These are phyloP conservation scores for Carassius carassius DNA, from an alignment of 2,113 vertebrate species.

Conservation along the genomic window DNA sequence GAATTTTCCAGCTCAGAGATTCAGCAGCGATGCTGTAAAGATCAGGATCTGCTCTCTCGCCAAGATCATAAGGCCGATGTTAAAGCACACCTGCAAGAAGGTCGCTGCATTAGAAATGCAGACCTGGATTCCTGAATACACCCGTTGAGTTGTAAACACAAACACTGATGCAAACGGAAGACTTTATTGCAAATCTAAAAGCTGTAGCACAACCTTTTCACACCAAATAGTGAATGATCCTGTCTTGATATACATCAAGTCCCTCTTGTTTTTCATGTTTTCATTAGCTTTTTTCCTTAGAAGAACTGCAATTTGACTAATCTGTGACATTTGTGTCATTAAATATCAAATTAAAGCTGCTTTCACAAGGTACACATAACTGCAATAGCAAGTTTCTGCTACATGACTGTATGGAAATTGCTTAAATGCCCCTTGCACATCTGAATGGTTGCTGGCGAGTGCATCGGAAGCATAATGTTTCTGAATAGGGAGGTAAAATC, in stretches of 20 bases:
- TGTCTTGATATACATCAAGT: not conserved
- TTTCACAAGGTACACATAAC: not conserved
- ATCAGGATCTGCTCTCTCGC: not conserved
- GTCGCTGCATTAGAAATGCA: not conserved
- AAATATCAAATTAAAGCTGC: not conserved
- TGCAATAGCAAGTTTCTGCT: not conserved
- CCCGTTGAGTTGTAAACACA: not conserved
- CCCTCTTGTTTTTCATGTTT: not conserved
- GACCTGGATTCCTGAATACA: not conserved
- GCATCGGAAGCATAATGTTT: not conserved
- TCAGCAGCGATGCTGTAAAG: not conserved
- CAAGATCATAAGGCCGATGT: slow-evolving; percentile 1
- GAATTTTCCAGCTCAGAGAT: slow-evolving; percentile 14
- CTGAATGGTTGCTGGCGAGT: not conserved
- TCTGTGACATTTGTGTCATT: not conserved
- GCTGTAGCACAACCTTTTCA: not conserved
- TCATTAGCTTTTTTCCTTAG: not conserved
- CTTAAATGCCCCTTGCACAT: not conserved
- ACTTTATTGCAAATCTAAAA: not conserved
- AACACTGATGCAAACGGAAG: not conserved
- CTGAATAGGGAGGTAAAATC: not conserved
- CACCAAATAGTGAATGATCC: not conserved
- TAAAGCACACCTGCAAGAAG: slow-evolving; percentile 1
- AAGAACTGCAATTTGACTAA: not conserved
- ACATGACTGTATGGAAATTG: not conserved